These are phyloP conservation scores for Pristionchus exspectatus DNA, from an alignment of 2,888 invertebrate species.

Conservation along the genomic window DNA sequence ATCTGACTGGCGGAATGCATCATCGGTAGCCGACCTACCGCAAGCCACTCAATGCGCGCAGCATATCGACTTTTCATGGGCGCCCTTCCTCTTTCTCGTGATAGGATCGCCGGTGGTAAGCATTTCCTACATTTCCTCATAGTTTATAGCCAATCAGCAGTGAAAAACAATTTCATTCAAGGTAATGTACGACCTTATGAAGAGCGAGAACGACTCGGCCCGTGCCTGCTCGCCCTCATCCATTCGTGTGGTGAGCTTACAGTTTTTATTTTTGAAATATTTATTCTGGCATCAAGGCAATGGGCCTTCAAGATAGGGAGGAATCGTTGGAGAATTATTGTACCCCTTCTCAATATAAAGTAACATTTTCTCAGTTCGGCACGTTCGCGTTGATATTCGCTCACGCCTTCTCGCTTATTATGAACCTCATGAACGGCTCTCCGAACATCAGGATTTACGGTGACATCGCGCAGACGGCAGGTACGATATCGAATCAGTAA, in stretches of 20 bases:
- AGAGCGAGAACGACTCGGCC: slow-evolving; percentile 68
- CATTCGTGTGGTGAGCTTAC: slow-evolving; percentile 57
- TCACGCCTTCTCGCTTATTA: slow-evolving; percentile 64
- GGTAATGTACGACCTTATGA: slow-evolving; percentile 68
- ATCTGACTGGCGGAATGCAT: slow-evolving; percentile 61
- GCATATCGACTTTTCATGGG: slow-evolving; percentile 71
- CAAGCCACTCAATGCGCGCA: slow-evolving; percentile 72
- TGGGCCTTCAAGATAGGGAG: too few species aligned
- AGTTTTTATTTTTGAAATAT: neutral
- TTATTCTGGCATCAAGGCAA: too few species aligned
- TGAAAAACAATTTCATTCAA: neutral
- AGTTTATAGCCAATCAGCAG: neutral
- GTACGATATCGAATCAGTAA: slow-evolving; percentile 53
- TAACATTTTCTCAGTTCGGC: slow-evolving; percentile 57
- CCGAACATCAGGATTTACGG: slow-evolving; percentile 57
- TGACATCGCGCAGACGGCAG: slow-evolving; percentile 64
- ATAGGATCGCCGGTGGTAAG: slow-evolving; percentile 67
- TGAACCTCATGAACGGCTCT: slow-evolving; percentile 54
- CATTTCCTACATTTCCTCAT: neutral
- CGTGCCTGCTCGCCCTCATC: slow-evolving; percentile 69
- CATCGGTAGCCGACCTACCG: slow-evolving; percentile 57
- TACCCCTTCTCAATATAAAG: neutral
- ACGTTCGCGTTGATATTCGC: slow-evolving; percentile 64
- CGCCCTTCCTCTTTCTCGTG: slow-evolving; percentile 72
- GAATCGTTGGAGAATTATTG: too few species aligned